Percentiles rank a stretch among this genome's conserved stretches.
Conservation (phyloP, 1,140 invertebrate genomes). For the Rhyacophila brunnea region DNA sequence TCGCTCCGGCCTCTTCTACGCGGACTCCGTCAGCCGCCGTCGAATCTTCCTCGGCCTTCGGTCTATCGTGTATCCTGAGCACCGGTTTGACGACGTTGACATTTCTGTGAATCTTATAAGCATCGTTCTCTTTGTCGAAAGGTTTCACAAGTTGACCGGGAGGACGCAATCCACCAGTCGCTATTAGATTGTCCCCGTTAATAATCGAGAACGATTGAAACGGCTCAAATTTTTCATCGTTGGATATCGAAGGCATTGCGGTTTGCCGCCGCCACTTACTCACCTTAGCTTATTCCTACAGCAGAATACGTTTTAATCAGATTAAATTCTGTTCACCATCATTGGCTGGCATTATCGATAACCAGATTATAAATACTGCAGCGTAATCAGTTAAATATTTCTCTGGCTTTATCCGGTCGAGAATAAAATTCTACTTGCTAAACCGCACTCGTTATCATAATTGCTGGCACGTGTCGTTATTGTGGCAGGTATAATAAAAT, state of each 20-base stretch:
- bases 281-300: background rate
- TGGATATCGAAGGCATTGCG: conserved; percentile 42
- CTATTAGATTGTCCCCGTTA: conserved; percentile 46
- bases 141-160: conserved; percentile 13
- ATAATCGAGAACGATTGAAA: conserved; percentile 52
- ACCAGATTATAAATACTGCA: no score
- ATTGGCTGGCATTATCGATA: no score
- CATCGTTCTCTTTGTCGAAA: background rate
- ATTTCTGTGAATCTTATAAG: conserved; percentile 19
- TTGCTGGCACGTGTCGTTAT: background rate
- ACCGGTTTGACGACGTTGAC: conserved; percentile 44
- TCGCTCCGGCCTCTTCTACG: conserved; percentile 37
- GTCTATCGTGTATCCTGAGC: conserved; percentile 33
- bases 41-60: conserved; percentile 11
- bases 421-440: background rate
- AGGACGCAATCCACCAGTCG: conserved; percentile 14
- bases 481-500: background rate
- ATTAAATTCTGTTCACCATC: no score
- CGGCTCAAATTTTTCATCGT: conserved; percentile 41
- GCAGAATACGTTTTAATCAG: background rate
- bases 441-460: background rate
- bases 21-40: conserved; percentile 23
- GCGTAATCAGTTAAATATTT: no score
- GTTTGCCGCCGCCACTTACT: background rate
- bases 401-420: no score